Conservation (phyloP, 2,797 vertebrate species). For the Calcarius lapponicus region DNA sequence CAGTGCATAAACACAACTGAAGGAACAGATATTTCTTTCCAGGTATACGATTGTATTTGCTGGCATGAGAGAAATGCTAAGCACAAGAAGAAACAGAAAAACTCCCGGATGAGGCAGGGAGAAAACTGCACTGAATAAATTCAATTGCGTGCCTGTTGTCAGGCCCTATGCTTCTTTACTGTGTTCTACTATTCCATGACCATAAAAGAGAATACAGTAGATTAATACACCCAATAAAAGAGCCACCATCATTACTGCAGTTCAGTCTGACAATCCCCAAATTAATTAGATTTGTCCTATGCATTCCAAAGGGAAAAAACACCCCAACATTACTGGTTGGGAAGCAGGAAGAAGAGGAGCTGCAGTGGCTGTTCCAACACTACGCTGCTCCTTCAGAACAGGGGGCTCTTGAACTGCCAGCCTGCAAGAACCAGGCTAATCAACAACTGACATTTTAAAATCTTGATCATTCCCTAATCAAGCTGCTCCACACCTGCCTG, state of each 20-base stretch:
- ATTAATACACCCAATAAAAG: not conserved
- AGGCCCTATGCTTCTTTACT: not conserved
- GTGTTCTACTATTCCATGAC: not conserved
- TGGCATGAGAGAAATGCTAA: not conserved
- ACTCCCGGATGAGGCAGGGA: not conserved
- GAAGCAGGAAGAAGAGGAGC: not conserved
- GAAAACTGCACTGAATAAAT: not conserved
- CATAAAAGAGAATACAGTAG: not conserved
- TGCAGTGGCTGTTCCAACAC: not conserved
- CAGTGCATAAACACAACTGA: not conserved
- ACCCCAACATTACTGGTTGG: accelerated
- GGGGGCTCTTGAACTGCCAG: not conserved
- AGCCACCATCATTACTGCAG: not conserved
- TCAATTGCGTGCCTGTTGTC: not conserved
- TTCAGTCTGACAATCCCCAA: not conserved
- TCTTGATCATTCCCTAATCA: not conserved
- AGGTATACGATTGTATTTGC: not conserved
- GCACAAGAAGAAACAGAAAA: not conserved
- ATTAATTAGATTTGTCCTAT: not conserved
- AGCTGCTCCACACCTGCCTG: not conserved
- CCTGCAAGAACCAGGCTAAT: not conserved
- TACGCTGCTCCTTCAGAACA: not conserved
- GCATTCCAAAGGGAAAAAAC: not conserved
- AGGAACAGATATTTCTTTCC: not conserved
- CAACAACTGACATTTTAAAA: not conserved